Conservation (phyloP, 2,113 vertebrate species). For the Rhabdornis inornatus region DNA sequence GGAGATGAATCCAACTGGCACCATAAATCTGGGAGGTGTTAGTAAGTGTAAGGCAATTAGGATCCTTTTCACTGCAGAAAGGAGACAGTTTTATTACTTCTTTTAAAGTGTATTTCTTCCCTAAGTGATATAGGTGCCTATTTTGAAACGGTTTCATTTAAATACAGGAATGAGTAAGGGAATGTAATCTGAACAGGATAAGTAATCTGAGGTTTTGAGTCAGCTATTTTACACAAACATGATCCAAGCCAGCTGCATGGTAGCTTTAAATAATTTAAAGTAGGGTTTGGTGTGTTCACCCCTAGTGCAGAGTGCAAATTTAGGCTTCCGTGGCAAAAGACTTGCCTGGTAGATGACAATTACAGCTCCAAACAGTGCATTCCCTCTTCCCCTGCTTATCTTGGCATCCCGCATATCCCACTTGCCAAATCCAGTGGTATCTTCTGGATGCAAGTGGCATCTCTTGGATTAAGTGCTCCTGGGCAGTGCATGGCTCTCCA, state of each 20-base stretch:
- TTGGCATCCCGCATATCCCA: background rate
- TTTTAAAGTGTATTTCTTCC: background rate
- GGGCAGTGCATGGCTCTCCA: background rate
- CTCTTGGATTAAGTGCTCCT: background rate
- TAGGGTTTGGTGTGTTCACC: background rate
- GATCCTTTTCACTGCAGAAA: background rate
- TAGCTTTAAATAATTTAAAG: background rate
- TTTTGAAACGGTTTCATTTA: background rate
- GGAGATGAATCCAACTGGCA: slow-evolving; percentile 39
- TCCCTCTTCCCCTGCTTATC: background rate
- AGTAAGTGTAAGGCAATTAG: background rate
- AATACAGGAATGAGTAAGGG: background rate
- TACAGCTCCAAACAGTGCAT: background rate
- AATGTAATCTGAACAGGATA: background rate
- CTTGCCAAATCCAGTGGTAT: background rate
- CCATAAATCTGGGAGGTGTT: slow-evolving; percentile 40
- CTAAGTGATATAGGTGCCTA: background rate
- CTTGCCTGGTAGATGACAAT: background rate
- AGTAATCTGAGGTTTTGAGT: background rate
- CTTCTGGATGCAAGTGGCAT: background rate
- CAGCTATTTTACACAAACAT: background rate
- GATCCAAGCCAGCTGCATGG: background rate
- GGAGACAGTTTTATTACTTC: slow-evolving; percentile 21
- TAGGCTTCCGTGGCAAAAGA: background rate
- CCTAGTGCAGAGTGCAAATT: background rate